These are phyloP conservation scores for Athripsodes cinereus DNA, from an alignment of 2,888 invertebrate genomes.

Conservation along the genomic window DNA sequence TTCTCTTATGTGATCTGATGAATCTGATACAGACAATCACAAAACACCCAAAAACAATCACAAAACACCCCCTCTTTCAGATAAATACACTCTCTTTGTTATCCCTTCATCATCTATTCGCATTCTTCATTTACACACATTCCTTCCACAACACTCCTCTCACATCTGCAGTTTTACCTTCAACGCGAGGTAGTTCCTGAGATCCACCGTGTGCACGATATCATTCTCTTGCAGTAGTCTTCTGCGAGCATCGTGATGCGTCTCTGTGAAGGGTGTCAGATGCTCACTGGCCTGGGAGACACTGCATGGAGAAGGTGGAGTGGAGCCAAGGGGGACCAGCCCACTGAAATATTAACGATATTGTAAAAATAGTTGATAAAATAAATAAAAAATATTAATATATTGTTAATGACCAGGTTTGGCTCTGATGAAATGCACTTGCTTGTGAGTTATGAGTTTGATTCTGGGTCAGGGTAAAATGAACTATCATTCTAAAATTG, in stretches of 20 bases:
- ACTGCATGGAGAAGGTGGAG: constrained; percentile 43
- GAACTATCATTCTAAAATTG: too few relatives aligned
- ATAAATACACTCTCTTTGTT: neutral
- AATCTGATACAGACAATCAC: too few relatives aligned
- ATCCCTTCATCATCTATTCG: neutral
- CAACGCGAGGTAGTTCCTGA: constrained; percentile 64
- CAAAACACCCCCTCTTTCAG: neutral
- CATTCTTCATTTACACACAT: too few relatives aligned
- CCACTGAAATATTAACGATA: constrained; percentile 33
- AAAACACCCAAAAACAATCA: too few relatives aligned
- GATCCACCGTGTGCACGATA: constrained; percentile 72
- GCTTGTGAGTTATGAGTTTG: too few relatives aligned
- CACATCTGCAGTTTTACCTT: constrained; percentile 38
- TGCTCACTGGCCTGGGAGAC: constrained; percentile 34
- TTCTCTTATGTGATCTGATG: too few relatives aligned
- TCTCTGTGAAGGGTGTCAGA: constrained; percentile 38
- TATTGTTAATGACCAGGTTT: too few relatives aligned
- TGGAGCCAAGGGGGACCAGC: constrained; percentile 39
- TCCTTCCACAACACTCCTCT: too few relatives aligned
- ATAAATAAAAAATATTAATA: neutral
- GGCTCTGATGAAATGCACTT: too few relatives aligned
- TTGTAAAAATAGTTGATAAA: constrained; percentile 8
- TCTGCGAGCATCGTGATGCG: constrained; percentile 69
- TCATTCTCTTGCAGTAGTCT: constrained; percentile 64
- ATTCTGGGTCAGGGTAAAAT: too few relatives aligned